Conservation (phyloP, 2,888 invertebrate species). For the Bugulina stolonifera region DNA sequence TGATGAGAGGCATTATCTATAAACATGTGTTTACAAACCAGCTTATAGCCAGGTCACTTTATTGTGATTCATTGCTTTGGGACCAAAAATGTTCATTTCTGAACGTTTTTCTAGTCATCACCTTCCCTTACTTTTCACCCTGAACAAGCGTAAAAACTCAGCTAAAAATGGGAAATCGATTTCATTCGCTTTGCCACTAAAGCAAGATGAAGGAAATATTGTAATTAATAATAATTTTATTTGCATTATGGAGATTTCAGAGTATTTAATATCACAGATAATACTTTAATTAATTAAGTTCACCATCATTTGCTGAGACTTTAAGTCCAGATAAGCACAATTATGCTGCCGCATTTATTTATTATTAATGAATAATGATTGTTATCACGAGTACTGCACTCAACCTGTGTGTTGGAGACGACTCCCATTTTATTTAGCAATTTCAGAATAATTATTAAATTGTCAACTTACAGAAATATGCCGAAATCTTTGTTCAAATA, state of each 20-base stretch:
- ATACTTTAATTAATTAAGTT: not conserved
- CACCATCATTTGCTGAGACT: not conserved
- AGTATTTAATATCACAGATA: not conserved
- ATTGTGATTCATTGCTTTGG: not conserved
- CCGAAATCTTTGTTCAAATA: no score
- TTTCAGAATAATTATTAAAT: no score
- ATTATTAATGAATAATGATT: not conserved
- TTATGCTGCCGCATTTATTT: not conserved
- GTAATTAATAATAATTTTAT: not conserved
- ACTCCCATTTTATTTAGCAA: no score
- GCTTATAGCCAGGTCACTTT: slow-evolving; percentile 13
- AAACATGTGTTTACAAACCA: slow-evolving; percentile 17
- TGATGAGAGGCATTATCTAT: not conserved
- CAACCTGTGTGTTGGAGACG: no score
- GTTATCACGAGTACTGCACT: no score
- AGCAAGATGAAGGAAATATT: not conserved
- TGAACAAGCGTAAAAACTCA: not conserved
- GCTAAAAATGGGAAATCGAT: not conserved
- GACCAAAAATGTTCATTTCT: no score
- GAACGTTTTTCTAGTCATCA: not conserved
- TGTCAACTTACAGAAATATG: no score
- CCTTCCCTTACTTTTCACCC: not conserved
- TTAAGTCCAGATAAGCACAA: not conserved
- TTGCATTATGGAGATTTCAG: not conserved
- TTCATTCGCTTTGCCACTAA: not conserved